phyloP scores from a whole-genome alignment of 1,140 invertebrate species.

The Aleiodes sp. region DNA sequence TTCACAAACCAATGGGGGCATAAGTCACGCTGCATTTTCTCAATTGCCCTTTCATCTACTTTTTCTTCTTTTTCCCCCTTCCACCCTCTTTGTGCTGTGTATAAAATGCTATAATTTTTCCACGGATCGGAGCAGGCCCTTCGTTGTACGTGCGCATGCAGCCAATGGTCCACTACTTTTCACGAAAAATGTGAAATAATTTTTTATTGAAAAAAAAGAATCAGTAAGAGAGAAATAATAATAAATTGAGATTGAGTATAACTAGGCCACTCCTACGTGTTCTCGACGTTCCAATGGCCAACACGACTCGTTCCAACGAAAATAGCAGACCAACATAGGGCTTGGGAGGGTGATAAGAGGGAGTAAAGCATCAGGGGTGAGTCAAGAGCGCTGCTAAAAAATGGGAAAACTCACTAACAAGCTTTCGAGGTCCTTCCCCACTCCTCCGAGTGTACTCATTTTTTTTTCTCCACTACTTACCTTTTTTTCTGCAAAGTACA shows the following conservation, averaged over 20 bases:
- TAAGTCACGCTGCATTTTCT: slow-evolving; percentile 18
- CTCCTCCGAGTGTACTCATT: slow-evolving; percentile 30
- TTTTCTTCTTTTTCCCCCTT: not conserved
- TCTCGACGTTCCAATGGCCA: slow-evolving; percentile 24
- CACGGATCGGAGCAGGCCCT: slow-evolving; percentile 11
- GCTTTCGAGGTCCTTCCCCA: slow-evolving; percentile 47
- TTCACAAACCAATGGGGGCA: not conserved
- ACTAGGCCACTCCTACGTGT: slow-evolving; percentile 1
- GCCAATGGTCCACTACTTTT: not conserved
- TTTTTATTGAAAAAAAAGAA: not conserved
- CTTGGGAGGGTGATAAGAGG: not conserved
- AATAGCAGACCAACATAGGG: not conserved
- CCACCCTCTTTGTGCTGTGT: not conserved
- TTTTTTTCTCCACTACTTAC: slow-evolving; percentile 36
- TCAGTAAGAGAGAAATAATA: not conserved
- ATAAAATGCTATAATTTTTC: slow-evolving; percentile 27
- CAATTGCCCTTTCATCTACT: slow-evolving; percentile 14
- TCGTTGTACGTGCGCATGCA: too few species aligned
- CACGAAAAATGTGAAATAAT: not conserved
- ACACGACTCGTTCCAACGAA: not conserved
- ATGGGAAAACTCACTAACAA: slow-evolving; percentile 56
- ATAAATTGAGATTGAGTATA: slow-evolving; percentile 19
- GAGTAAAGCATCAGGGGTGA: slow-evolving; percentile 9
- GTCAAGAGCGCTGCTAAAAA: slow-evolving; percentile 1
- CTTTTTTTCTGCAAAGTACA: slow-evolving; percentile 18